These are phyloP conservation scores for Xiphophorus couchianus DNA, from an alignment of 2,113 vertebrate genomes.

Conservation along the genomic window DNA sequence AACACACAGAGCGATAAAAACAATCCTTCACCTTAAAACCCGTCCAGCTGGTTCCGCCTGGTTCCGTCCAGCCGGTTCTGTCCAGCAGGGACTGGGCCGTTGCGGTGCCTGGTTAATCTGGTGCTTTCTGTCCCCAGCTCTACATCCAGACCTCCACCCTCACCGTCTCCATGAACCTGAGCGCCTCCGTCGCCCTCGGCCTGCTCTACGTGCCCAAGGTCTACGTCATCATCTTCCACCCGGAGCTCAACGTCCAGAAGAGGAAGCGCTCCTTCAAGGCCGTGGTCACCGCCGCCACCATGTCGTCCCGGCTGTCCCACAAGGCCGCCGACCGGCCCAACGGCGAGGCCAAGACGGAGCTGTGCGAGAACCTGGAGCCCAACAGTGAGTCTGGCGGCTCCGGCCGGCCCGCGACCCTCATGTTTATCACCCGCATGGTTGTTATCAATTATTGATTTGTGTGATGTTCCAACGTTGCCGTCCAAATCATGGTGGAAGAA, in stretches of 20 bases:
- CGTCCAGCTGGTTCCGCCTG: neutral
- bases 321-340: constrained; percentile 95
- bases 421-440: too few species aligned
- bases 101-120: too few species aligned
- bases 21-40: constrained; percentile 33
- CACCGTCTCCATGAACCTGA: constrained; percentile 98
- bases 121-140: constrained; percentile 80
- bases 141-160: constrained; percentile 98
- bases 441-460: neutral
- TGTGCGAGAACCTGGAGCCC: constrained; percentile 92
- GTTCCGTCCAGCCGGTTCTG: too few species aligned
- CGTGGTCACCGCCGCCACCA: constrained; percentile 93
- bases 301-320: constrained; percentile 94
- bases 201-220: constrained; percentile 99
- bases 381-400: constrained; percentile 86
- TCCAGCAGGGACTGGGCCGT: too few species aligned
- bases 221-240: constrained; percentile 98
- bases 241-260: constrained; percentile 96
- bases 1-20: constrained; percentile 24
- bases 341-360: constrained; percentile 96
- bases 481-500: too few species aligned
- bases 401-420: too few species aligned
- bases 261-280: constrained; percentile 96
- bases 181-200: constrained; percentile 94
- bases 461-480: too few species aligned